These are phyloP conservation scores for Cervus canadensis DNA, from an alignment of 2,113 vertebrate genomes.

Conservation along the genomic window DNA sequence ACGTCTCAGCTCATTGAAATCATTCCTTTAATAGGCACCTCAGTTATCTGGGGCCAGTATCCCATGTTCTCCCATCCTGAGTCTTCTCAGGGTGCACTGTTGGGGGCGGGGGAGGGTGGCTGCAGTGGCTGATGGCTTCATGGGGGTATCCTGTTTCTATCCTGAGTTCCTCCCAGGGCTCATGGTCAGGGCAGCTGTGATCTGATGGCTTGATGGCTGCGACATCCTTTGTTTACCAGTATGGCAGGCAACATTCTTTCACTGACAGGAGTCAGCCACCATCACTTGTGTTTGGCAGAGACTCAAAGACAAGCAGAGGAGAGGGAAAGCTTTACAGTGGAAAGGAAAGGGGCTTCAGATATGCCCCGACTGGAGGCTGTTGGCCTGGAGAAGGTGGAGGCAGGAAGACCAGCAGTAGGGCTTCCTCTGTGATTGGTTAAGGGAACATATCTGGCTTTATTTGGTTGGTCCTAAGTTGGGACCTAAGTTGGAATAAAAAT, in stretches of 20 bases:
- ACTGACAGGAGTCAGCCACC: not conserved
- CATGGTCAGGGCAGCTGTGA: not conserved
- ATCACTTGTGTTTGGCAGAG: not conserved
- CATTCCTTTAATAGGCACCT: not conserved
- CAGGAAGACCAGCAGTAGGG: not conserved
- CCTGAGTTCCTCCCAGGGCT: not conserved
- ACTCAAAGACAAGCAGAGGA: not conserved
- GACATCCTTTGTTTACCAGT: fast-evolving
- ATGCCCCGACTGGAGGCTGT: no score
- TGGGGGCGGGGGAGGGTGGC: not conserved
- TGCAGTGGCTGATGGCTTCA: not conserved
- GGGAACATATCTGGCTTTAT: not conserved
- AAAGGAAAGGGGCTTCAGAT: not conserved
- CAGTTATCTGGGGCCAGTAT: not conserved
- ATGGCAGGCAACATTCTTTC: not conserved
- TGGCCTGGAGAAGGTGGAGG: not conserved
- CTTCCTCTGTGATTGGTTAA: not conserved
- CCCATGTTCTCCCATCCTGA: not conserved
- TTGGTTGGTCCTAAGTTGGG: not conserved
- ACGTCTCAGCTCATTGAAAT: not conserved
- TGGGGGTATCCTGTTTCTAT: not conserved
- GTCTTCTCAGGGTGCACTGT: not conserved
- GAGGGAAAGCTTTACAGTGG: not conserved
- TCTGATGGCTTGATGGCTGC: not conserved
- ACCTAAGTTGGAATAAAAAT: not conserved